Evolutionary conservation across 2,888 invertebrate genomes (phyloP), one percentile per base, ranked within the genome.

Genomic region (Lycia hirtaria): DNA sequence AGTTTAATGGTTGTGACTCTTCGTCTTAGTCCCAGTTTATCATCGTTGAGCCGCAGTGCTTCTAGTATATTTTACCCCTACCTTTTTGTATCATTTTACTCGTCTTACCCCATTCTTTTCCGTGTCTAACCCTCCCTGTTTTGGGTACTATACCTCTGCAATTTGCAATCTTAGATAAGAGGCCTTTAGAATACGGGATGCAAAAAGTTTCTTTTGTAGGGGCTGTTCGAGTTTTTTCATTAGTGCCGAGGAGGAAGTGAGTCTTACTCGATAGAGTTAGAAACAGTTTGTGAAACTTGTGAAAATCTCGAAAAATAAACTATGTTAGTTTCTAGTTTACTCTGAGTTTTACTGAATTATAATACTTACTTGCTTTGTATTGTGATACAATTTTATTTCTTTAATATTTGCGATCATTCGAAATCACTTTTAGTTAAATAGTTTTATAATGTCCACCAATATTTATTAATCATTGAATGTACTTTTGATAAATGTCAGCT

Each of bases 1-100:
- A 88, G 81, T 88, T 85, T 83, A 85, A 86, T 82, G 82, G 83
- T 76, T 76, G 76, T 76, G 84, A 83, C 77, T 86, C 77, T 81
- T 83, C 79, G 74, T 77, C 73, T 76, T 70, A 78, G 76, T 81
- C 77, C 75, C 80, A 80, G 81, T 83, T 87, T 82, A 83, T 83
- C 80, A 80, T 85, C 79, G 70, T 77, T 72, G 64, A 69, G 69
- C 62, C 62, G 65, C 64, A 62, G 60, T 64, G 67, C 49, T 60
- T 52, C 54, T 64, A 58, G 51, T 38, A 68, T 62, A 73, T 72
- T 76, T 67, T 66, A 48, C 19, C 33, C 33, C 50, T 20, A 38
- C 45, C 49, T 15, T 50, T 35, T 49, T 38, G 22, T 10, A 15
- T 15, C 22, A 22, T 22, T 14, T 48, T 40, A 22, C 40, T 9